Percentiles rank a stretch among this genome's conserved stretches.
Evolutionary conservation across 1,140 invertebrate genomes (phyloP).

Genomic region (Polypedilum vanderplanki): DNA sequence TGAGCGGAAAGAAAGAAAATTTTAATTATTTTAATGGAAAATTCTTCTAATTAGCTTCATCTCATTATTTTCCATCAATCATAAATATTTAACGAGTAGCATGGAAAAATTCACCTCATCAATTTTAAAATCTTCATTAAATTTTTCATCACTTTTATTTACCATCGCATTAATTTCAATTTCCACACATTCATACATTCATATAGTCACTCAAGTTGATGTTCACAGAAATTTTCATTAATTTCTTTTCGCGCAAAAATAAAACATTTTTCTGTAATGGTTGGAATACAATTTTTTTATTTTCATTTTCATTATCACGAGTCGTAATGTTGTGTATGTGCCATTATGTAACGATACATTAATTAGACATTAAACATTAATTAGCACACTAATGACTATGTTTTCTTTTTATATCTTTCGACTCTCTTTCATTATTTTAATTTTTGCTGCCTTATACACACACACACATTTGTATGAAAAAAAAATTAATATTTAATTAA

Average conservation of each 20-base stretch:
- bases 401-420: not conserved
- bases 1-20: no score
- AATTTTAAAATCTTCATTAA: constrained; percentile 20
- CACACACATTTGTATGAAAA: not conserved
- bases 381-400: constrained; percentile 17
- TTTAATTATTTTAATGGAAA: no score
- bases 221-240: not conserved
- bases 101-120: not conserved
- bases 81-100: not conserved
- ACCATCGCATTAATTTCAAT: not conserved
- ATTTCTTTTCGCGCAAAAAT: not conserved
- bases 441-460: not conserved
- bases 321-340: constrained; percentile 17
- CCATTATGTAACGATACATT: constrained; percentile 18
- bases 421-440: constrained; percentile 13
- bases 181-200: not conserved
- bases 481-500: constrained; percentile 14
- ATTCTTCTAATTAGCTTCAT: not conserved
- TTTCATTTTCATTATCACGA: constrained; percentile 13
- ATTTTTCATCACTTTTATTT: constrained; percentile 12
- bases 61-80: not conserved
- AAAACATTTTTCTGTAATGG: not conserved
- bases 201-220: not conserved
- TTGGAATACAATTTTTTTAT: not conserved
- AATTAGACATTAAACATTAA: constrained; percentile 20